phyloP scores from a whole-genome alignment of 2,113 vertebrate species.

The Trematocara nigrifrons region DNA sequence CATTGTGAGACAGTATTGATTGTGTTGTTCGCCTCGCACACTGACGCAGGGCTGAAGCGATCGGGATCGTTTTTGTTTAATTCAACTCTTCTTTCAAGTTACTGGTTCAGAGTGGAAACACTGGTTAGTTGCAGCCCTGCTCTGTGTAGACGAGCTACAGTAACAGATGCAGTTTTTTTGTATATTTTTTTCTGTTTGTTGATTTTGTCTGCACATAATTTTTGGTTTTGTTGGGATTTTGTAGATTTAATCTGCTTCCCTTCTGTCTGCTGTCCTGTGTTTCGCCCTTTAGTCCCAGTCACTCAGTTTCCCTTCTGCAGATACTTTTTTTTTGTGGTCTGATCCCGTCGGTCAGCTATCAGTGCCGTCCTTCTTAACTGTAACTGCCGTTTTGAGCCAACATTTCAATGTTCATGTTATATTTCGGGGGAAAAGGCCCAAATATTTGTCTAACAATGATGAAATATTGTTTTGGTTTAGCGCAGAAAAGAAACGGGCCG shows the following conservation, averaged over 20 bases:
- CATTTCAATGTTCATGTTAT: fast-evolving
- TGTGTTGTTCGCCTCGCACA: conserved; percentile 3
- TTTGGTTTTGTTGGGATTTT: not conserved
- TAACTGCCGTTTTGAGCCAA: fast-evolving
- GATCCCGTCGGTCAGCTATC: not conserved
- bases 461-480: fast-evolving
- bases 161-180: not conserved
- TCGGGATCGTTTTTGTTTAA: not conserved
- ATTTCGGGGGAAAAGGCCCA: fast-evolving
- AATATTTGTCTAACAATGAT: not conserved
- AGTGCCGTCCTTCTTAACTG: not conserved
- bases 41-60: not conserved
- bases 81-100: not conserved
- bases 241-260: not conserved
- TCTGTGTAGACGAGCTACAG: not conserved
- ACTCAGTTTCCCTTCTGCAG: not conserved
- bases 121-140: not conserved
- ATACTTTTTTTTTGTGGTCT: not conserved
- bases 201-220: not conserved
- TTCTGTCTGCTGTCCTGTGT: not conserved
- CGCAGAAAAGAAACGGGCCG: fast-evolving
- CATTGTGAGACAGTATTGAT: not conserved
- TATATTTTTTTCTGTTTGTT: not conserved
- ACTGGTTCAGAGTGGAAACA: not conserved
- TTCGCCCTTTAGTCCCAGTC: not conserved